These are phyloP conservation scores for Notamacropus eugenii DNA, from an alignment of 2,797 vertebrate genomes.

Conservation along the genomic window DNA sequence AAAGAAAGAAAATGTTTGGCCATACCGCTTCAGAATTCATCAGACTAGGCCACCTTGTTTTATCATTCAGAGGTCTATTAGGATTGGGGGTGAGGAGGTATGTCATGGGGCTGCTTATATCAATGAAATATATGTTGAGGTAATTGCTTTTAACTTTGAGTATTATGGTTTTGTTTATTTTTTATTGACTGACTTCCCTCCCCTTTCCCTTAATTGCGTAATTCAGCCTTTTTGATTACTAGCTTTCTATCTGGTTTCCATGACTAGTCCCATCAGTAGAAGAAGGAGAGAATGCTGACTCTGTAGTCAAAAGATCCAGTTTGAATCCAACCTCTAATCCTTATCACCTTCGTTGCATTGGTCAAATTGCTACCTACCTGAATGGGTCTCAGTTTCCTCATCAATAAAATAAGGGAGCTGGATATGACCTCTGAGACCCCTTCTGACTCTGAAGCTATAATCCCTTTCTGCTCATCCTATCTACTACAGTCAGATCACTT, in stretches of 20 bases:
- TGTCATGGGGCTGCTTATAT: background rate
- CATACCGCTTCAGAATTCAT: background rate
- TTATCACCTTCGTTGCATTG: background rate
- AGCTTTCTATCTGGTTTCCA: background rate
- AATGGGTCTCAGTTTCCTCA: background rate
- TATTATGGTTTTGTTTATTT: background rate
- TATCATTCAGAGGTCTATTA: background rate
- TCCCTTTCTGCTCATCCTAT: background rate
- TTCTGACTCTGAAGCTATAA: background rate
- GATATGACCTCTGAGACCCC: background rate
- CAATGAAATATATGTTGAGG: background rate
- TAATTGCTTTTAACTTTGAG: background rate
- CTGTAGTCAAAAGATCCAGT: background rate
- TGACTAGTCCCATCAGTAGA: background rate
- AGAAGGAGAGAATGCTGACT: background rate
- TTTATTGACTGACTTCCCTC: background rate
- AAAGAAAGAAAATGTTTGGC: background rate
- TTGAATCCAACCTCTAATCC: background rate
- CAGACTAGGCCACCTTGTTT: background rate
- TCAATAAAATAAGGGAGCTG: background rate
- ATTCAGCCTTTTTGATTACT: background rate
- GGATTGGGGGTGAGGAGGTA: background rate
- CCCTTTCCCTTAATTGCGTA: background rate
- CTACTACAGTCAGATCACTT: background rate
- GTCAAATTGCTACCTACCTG: background rate